Base-by-base conservation (phyloP, 1,140 invertebrate genomes). In the Popillia japonica region DNA sequence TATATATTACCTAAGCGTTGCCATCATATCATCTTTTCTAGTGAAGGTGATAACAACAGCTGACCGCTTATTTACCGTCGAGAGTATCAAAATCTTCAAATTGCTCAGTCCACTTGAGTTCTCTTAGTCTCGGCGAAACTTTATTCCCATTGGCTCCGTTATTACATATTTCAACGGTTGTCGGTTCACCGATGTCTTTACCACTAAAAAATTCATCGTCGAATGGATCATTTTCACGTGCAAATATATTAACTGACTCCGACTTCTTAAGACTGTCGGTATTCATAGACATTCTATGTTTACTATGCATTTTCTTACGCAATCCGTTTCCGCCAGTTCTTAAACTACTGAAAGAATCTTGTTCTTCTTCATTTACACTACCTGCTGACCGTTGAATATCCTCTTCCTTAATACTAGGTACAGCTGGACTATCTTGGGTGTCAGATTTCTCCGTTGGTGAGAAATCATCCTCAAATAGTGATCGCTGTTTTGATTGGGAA, bases 181-280 rank as follows among this genome's bases (percentile, higher is more conserved):
- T 42, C 9, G 34, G 55, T 34, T 73, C 74, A 9, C 48, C 75
- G 4, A 55, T 42, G 76, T 88, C 87, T 0, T 87, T 82, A 0
- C 85, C 82, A 27, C 87, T 87, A 91, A 95, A 95, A 86, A 96
- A 96, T 82, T 95, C 94, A 80, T 96, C 94, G 77, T 95, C 94
- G 85, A 96, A 96, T 4, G 95, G 95, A 89, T 96, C 95, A 83
- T 90, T 92, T 81, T 92, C 90, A 59, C 94, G 89, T 6, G 92
- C 91, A 86, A 96, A 96, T 80, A 96, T 96, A 85, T 96, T 96
- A 17, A 96, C 92, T 2, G 95, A 96, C 83, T 96, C 94, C 0
- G 94, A 96, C 86, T 96, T 96, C 82, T 93, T 94, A 23, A 87
- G 77, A 80, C 83, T 82, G 72, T 78, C 75, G 61, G 84, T 80